Evolutionary conservation across 2,888 invertebrate species (phyloP), one percentile per base, ranked within the genome.

Genomic region (Epiblema foenella): DNA sequence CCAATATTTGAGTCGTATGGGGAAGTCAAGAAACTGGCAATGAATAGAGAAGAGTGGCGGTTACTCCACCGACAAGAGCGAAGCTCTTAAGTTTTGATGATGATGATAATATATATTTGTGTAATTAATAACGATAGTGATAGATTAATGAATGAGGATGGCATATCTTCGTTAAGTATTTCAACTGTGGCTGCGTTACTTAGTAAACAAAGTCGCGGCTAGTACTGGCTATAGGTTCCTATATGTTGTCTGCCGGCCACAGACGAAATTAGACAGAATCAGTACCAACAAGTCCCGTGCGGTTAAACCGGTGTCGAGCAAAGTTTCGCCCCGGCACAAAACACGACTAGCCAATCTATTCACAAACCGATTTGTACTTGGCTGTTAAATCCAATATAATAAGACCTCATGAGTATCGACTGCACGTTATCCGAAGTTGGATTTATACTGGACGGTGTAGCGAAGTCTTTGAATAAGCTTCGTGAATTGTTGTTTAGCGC

Each of bases 251-350:
- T 70, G 15, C 46, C 63, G 72, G 73, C 80, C 80, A 66, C 83
- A 80, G 81, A 76, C 83, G 81, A 84, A 87, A 86, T 86, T 88
- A 85, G 83, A 82, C 76, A 75, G 83, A 87, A 88, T 88, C 88
- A 89, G 86, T 87, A 73, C 76, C 73, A 83, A 82, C 85, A 84
- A 87, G 83, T 85, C 81, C 76, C 74, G 79, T 77, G 77, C 77
- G 78, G 79, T 81, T 84, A 85, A 84, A 83, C 82, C 85, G 83
- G 83, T 83, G 79, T 63, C 46, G 68, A 62, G 51, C 51, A 69
- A 73, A 73, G 69, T 73, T 69, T 65, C 33, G 12, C 24, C 59
- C 17, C 42, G 15, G 62, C 33, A 17, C n/a, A 56, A 18, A 62
- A 37, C 33, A 56, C 54, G 37, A 54, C 54, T 39, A 20, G 20